A percentile compares a stretch with the other conserved stretches of the same genome.
Evolutionary conservation across 2,888 invertebrate genomes (phyloP).

Genomic region (Ceriagrion tenellum): DNA sequence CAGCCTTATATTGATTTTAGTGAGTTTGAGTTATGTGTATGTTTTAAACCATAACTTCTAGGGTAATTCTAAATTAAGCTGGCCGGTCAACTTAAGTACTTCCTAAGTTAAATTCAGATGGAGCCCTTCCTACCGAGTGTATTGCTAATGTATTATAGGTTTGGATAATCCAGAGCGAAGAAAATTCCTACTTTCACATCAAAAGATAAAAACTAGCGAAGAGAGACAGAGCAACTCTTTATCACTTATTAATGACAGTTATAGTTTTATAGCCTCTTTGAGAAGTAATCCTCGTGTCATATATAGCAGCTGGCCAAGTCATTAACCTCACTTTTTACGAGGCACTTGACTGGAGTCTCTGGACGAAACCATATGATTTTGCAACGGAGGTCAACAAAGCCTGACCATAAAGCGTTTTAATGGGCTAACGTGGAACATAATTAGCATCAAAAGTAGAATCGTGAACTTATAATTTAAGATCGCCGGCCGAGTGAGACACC

Average conservation of each 20-base stretch:
- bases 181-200: neutral
- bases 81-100: too few species aligned
- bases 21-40: too few species aligned
- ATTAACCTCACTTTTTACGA: slow-evolving; percentile 30
- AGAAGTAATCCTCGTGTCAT: neutral
- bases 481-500: neutral
- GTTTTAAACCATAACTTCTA: too few species aligned
- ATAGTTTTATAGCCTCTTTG: slow-evolving; percentile 5
- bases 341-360: neutral
- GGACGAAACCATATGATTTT: neutral
- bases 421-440: neutral
- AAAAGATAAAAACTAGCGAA: neutral
- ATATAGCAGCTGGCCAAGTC: slow-evolving; percentile 21
- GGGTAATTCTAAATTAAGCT: too few species aligned
- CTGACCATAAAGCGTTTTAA: neutral
- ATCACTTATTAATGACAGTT: slow-evolving; percentile 16
- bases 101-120: too few species aligned
- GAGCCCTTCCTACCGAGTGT: too few species aligned
- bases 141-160: too few species aligned
- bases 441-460: neutral
- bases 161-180: neutral
- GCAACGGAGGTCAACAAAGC: slow-evolving; percentile 19
- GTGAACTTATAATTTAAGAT: neutral
- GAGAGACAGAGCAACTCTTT: neutral
- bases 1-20: too few species aligned